Evolutionary conservation across 2,888 invertebrate genomes (phyloP).

Genomic region (Automeris io): DNA sequence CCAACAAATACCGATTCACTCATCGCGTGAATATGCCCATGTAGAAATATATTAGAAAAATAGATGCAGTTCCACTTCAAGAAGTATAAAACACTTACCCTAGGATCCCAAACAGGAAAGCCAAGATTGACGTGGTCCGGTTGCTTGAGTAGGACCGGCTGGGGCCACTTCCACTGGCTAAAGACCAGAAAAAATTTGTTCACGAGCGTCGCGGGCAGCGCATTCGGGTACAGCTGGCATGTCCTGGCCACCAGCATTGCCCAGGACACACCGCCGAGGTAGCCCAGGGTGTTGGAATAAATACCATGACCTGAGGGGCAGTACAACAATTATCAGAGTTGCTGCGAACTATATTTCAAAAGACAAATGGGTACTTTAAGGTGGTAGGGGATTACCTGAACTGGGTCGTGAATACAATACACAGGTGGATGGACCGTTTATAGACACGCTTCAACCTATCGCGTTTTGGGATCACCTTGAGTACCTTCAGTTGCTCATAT

Average conservation of each 20-base stretch:
- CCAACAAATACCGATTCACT: too few species aligned
- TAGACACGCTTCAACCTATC: too few species aligned
- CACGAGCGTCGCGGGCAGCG: slow-evolving; percentile 94
- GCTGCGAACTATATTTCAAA: not conserved
- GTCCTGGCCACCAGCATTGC: slow-evolving; percentile 99
- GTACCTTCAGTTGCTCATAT: too few species aligned
- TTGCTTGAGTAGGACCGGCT: slow-evolving; percentile 96
- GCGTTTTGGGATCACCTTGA: too few species aligned
- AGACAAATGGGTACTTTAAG: too few species aligned
- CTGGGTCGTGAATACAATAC: too few species aligned
- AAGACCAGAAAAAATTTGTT: slow-evolving; percentile 99
- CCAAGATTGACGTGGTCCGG: slow-evolving; percentile 91
- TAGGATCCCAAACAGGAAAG: slow-evolving; percentile 98
- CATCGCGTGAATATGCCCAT: too few species aligned
- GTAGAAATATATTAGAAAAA: too few species aligned
- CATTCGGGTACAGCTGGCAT: slow-evolving; percentile 98
- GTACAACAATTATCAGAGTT: not conserved
- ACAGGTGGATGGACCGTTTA: too few species aligned
- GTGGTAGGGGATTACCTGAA: too few species aligned
- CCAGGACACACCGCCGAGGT: slow-evolving; percentile 99
- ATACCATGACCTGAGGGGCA: slow-evolving; percentile 94
- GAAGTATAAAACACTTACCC: slow-evolving; percentile 78
- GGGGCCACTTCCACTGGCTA: slow-evolving; percentile 99
- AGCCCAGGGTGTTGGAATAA: slow-evolving; percentile 98
- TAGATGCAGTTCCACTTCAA: too few species aligned